Evolutionary conservation across 2,888 invertebrate genomes (phyloP).

Genomic region (Torymus texanus): DNA sequence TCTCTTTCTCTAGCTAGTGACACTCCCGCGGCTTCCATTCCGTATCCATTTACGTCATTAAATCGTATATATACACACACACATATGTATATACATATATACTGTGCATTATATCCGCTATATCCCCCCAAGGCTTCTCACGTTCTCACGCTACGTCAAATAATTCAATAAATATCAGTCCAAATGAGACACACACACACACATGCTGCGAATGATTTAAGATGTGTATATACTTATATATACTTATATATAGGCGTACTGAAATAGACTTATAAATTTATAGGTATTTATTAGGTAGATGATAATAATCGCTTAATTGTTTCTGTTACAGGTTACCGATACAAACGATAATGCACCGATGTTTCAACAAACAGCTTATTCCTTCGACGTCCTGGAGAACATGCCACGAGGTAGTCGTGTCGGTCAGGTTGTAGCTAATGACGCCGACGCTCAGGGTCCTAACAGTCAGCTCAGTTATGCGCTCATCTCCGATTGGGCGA

Average conservation of each 20-base stretch:
- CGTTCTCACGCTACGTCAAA: no score
- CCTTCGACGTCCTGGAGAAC: constrained; percentile 93
- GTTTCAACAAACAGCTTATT: constrained; percentile 91
- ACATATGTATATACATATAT: no score
- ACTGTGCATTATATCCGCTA: no score
- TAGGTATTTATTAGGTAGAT: no score
- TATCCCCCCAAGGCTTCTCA: no score
- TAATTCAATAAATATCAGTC: no score
- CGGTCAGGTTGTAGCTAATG: constrained; percentile 90
- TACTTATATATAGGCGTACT: no score
- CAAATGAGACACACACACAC: not conserved
- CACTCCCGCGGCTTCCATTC: no score
- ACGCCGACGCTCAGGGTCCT: constrained; percentile 88
- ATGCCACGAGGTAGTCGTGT: constrained; percentile 89
- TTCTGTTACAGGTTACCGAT: constrained; percentile 86
- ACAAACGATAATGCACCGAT: constrained; percentile 96
- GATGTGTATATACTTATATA: not conserved
- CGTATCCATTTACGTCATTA: no score
- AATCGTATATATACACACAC: no score
- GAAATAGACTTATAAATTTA: no score
- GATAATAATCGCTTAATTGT: not conserved
- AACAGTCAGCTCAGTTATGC: constrained; percentile 93
- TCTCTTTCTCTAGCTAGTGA: no score
- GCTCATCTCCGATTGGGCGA: constrained; percentile 95
- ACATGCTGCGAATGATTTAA: constrained; percentile 3